phyloP scores from a whole-genome alignment of 2,888 invertebrate species.

The Teleiodes luculella region DNA sequence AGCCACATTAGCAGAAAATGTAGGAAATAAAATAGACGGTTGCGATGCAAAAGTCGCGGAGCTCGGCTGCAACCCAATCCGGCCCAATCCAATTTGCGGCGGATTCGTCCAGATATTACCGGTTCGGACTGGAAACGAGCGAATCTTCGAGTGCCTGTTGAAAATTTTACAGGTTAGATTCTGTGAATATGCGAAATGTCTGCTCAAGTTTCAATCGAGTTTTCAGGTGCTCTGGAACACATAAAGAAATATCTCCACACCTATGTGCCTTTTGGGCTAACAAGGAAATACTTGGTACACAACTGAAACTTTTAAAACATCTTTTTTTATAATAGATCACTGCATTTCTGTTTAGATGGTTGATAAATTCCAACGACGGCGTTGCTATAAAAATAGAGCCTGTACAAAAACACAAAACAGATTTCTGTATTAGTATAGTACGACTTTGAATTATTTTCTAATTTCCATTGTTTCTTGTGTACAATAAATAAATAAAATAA shows the following conservation, averaged over 20 bases:
- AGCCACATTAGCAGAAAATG: conserved; percentile 17
- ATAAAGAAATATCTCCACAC: neutral
- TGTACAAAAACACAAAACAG: no score
- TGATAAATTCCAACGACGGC: no score
- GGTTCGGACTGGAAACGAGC: conserved; percentile 18
- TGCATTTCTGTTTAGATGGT: no score
- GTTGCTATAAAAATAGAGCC: no score
- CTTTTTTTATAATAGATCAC: no score
- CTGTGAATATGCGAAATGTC: conserved; percentile 21
- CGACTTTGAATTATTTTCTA: no score
- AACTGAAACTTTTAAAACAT: no score
- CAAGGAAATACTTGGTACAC: no score
- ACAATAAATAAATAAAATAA: no score
- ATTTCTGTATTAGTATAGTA: no score
- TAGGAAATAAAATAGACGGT: conserved; percentile 23
- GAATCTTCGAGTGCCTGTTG: conserved; percentile 19
- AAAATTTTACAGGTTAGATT: conserved; percentile 27
- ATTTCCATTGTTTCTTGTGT: no score
- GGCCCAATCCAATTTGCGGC: conserved; percentile 61
- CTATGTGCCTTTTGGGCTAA: no score
- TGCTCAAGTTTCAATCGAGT: conserved; percentile 25
- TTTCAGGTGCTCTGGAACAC: neutral
- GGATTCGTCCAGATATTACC: conserved; percentile 49
- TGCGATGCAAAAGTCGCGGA: conserved; percentile 45
- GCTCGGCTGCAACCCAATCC: conserved; percentile 27